These are phyloP conservation scores for Lithobates sylvaticus DNA, from an alignment of 2,797 vertebrate species.

Conservation along the genomic window DNA sequence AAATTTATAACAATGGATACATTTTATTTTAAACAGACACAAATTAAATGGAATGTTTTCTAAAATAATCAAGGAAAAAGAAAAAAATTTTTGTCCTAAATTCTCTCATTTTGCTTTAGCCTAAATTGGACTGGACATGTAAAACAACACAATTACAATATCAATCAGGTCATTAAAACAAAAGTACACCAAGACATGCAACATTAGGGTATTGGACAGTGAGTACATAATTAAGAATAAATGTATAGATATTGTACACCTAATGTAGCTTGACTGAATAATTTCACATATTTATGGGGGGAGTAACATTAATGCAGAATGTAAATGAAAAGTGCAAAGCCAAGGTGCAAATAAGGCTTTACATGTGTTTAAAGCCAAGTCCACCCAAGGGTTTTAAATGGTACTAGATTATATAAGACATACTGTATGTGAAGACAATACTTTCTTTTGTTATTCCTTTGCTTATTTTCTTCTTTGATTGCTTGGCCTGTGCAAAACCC, in stretches of 20 bases:
- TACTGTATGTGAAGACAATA: not conserved
- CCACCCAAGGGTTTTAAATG: not conserved
- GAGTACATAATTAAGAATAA: constrained; percentile 75
- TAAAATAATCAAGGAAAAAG: constrained; percentile 52
- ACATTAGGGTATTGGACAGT: constrained; percentile 90
- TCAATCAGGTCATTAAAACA: constrained; percentile 86
- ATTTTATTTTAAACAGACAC: not conserved
- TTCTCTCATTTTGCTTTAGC: constrained; percentile 74
- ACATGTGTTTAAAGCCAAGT: constrained; percentile 51
- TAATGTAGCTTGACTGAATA: constrained; percentile 69
- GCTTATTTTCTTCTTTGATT: not conserved
- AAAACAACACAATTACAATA: constrained; percentile 94
- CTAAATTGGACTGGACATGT: constrained; percentile 85
- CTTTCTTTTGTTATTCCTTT: not conserved
- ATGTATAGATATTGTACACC: constrained; percentile 67
- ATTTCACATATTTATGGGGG: constrained; percentile 66
- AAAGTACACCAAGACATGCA: constrained; percentile 93
- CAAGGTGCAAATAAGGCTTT: constrained; percentile 62
- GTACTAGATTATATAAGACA: not conserved
- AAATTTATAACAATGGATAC: not conserved
- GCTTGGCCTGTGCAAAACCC: no score
- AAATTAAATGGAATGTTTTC: constrained; percentile 57
- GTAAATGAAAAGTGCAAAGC: constrained; percentile 60
- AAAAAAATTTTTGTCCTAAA: constrained; percentile 63
- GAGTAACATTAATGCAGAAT: constrained; percentile 64